phyloP scores from a whole-genome alignment of 2,113 vertebrate genomes.

The Seriola aureovittata region DNA sequence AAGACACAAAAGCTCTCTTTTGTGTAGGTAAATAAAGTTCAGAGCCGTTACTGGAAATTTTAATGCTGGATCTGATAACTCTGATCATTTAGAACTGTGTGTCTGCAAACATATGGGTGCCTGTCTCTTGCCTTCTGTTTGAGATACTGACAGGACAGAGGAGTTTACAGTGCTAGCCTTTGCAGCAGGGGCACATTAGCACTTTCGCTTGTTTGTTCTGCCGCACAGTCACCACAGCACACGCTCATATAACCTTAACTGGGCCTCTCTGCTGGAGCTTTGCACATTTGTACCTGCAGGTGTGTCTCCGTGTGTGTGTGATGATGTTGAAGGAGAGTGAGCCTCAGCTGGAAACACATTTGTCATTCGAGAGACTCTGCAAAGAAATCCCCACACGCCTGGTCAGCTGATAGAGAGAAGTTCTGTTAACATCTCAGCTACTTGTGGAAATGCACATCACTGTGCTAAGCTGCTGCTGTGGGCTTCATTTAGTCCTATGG shows the following conservation, averaged over 20 bases:
- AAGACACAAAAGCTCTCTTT: neutral
- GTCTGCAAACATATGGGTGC: neutral
- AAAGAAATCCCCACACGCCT: conserved; percentile 41
- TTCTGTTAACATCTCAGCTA: conserved; percentile 55
- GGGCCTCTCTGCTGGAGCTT: conserved; percentile 27
- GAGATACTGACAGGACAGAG: too few species aligned
- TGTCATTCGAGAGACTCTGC: conserved; percentile 15
- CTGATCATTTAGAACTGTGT: neutral
- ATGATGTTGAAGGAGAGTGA: conserved; percentile 25
- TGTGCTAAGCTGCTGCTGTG: conserved; percentile 61
- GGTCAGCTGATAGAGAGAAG: conserved; percentile 56
- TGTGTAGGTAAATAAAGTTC: neutral
- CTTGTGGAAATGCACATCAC: conserved; percentile 70
- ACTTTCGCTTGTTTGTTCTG: conserved; percentile 45
- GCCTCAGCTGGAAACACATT: conserved; percentile 22
- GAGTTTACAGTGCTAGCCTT: neutral
- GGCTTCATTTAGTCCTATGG: conserved; percentile 37
- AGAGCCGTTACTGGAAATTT: neutral
- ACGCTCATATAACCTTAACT: conserved; percentile 32
- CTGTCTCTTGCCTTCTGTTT: neutral
- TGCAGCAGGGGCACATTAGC: conserved; percentile 43
- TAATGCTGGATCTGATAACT: neutral
- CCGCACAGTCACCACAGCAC: neutral
- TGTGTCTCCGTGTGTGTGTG: conserved; percentile 18
- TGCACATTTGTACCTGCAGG: conserved; percentile 45